Evolutionary conservation across 2,888 invertebrate genomes (phyloP).

Genomic region (Cyclophora albipunctata): DNA sequence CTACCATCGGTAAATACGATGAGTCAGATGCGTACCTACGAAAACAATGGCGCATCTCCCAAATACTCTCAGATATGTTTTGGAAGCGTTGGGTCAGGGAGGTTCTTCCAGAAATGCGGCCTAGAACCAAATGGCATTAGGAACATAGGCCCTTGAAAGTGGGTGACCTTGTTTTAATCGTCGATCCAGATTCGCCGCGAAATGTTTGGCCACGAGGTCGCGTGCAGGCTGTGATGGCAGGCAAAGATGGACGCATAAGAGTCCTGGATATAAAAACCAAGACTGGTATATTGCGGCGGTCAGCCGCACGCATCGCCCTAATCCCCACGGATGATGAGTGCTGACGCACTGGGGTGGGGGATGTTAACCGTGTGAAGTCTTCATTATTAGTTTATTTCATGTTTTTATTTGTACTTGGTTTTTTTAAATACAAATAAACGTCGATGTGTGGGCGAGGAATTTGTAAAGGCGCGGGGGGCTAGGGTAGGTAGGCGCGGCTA

Average conservation of each 20-base stretch:
- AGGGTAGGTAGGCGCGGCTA: no score
- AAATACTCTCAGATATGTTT: conserved; percentile 16
- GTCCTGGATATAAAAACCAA: no score
- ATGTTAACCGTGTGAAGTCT: no score
- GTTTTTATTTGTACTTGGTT: no score
- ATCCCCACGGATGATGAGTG: no score
- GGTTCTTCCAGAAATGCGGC: neutral
- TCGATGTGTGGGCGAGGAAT: no score
- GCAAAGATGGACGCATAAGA: no score
- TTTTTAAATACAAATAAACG: no score
- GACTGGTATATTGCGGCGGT: conserved; percentile 15
- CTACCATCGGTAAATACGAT: conserved; percentile 4
- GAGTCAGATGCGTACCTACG: conserved; percentile 3
- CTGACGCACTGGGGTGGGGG: conserved; percentile 1
- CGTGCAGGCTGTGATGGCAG: conserved; percentile 2
- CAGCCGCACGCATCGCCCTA: conserved; percentile 18
- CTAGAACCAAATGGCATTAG: neutral
- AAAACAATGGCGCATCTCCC: conserved; percentile 6
- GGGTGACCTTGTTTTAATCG: conserved; percentile 5
- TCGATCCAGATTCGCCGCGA: neutral
- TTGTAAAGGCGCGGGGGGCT: no score
- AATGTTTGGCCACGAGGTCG: conserved; percentile 2
- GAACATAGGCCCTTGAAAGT: conserved; percentile 2
- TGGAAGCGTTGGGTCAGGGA: conserved; percentile 10
- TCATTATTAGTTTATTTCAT: no score